Evolutionary conservation across 1,140 invertebrate genomes (phyloP).

Genomic region (Yoshiicerus persimilis): DNA sequence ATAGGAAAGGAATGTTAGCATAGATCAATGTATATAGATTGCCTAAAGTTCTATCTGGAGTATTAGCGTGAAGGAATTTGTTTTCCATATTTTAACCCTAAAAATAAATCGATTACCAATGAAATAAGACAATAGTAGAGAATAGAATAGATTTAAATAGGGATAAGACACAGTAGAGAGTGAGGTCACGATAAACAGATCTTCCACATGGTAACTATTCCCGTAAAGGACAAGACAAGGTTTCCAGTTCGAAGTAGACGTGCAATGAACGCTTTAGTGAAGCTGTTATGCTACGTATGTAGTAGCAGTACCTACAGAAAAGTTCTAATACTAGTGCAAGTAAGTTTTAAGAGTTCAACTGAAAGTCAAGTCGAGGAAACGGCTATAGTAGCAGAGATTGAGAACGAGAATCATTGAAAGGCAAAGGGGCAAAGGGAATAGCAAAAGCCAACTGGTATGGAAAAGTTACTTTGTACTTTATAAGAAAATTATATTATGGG

Average conservation of each 20-base stretch:
- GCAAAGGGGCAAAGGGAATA: neutral
- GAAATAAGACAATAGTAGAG: neutral
- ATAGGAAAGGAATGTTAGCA: neutral
- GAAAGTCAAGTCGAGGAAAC: slow-evolving; percentile 6
- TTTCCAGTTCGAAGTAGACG: neutral
- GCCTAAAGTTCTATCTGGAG: too few species aligned
- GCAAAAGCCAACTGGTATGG: neutral
- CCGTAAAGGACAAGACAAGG: neutral
- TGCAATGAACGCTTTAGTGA: neutral
- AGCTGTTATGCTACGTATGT: neutral
- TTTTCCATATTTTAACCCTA: neutral
- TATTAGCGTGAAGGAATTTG: too few species aligned
- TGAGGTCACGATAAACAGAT: neutral
- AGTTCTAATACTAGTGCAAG: neutral
- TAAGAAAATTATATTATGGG: neutral
- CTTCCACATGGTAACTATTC: neutral
- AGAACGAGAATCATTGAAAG: neutral
- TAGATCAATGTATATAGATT: too few species aligned
- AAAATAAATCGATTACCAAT: neutral
- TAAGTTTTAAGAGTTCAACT: neutral
- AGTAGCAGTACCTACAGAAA: neutral
- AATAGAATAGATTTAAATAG: neutral
- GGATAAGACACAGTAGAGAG: neutral
- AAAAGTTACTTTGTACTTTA: neutral
- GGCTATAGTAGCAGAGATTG: neutral